phyloP scores from a whole-genome alignment of 2,113 vertebrate genomes.

The Ammodytes dubius region DNA sequence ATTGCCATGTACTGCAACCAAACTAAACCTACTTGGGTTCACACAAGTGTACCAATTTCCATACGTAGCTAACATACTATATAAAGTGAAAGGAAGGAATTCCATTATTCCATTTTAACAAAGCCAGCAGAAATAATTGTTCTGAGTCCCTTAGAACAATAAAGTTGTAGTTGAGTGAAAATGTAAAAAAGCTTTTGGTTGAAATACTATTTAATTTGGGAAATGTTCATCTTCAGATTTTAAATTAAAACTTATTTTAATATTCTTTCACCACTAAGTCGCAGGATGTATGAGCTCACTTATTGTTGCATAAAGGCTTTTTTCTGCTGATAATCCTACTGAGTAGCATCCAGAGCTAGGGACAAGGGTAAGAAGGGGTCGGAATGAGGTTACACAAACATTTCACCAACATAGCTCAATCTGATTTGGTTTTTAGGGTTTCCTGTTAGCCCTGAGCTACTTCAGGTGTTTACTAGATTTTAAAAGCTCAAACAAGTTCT shows the following conservation, averaged over 20 bases:
- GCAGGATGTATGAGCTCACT: not conserved
- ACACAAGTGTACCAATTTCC: not conserved
- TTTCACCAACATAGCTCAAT: slow-evolving; percentile 36
- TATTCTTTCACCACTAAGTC: not conserved
- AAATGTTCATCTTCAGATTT: not conserved
- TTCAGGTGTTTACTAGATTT: slow-evolving; percentile 11
- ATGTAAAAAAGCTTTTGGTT: not conserved
- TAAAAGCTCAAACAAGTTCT: slow-evolving; percentile 5
- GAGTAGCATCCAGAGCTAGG: slow-evolving; percentile 9
- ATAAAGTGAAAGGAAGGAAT: not conserved
- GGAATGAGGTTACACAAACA: slow-evolving; percentile 26
- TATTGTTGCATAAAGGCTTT: slow-evolving; percentile 3
- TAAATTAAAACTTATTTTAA: not conserved
- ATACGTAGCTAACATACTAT: not conserved
- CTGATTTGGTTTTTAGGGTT: slow-evolving; percentile 13
- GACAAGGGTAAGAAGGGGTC: slow-evolving; percentile 10
- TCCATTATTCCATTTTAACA: not conserved
- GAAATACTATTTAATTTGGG: not conserved
- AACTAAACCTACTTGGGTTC: too few species aligned
- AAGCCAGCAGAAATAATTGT: not conserved
- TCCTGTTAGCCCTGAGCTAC: not conserved
- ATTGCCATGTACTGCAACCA: not conserved
- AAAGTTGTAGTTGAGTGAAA: not conserved
- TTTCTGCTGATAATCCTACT: not conserved
- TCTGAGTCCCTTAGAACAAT: not conserved